Base-by-base conservation (phyloP, 2,113 vertebrate genomes). In the Rafetus swinhoei region DNA sequence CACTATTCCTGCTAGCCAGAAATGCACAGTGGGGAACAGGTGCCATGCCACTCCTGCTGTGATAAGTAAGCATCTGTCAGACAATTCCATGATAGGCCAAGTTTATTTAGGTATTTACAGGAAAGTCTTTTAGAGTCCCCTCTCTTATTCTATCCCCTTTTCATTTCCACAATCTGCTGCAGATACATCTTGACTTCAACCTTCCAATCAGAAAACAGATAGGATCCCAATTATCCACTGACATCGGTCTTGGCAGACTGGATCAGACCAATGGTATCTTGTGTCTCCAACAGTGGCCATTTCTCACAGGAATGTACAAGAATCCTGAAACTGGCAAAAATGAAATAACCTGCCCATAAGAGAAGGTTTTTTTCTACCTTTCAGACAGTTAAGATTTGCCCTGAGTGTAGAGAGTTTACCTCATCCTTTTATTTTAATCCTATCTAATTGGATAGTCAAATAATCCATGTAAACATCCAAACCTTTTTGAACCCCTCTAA, bases 1-100 rank as follows among this genome's bases (percentile, higher is more conserved):
- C 16, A 12, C 9, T 6, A 0, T 10, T 88, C 62, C 88, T 82
- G 90, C 85, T 45, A 81, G 86, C 93, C 95, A 96, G 91, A 95
- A 93, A 94, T 79, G 25, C 90, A 89, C 95, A 96, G 86, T 57
- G 65, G 94, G 94, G 86, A 95, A 5, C 56, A 87, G 91, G 90
- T 90, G 90, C 95, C 86, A n/a, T 87, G 29, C 53, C 87, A 91
- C 88, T 95, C 92, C 59, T 0, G 69, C 89, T 86, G 93, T 83
- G 95, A 59, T 96, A 96, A 97, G 94, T 93, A 96, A 95, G 87
- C 77, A 65, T 93, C 83, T 94, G 95, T 80, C 95, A 96, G 90
- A 80, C 84, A 92, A 74, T 80, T 53, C 59, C 90, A 95, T 56
- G 9, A 50, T 54, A 54, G 76, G 88, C 84, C 95, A 93, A 92